Evolutionary conservation across 2,888 invertebrate genomes (phyloP), one percentile per base, ranked within the genome.

Genomic region (Ochlodes sylvanus): DNA sequence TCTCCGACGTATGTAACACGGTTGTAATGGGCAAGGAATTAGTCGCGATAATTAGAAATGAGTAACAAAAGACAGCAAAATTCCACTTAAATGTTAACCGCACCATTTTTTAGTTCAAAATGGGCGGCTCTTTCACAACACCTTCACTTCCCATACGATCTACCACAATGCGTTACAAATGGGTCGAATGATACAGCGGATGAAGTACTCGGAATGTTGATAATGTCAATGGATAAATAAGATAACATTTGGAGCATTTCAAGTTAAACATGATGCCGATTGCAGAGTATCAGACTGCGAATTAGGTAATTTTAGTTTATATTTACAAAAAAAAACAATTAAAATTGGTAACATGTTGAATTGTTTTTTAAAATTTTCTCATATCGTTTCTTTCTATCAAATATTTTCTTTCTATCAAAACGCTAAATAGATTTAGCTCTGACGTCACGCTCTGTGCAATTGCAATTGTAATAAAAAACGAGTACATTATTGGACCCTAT

Each of bases 41-140:
- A 17, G 76, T 77, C 41, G 78, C 79, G 71, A 81, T 82, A 32
- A 84, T 70, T 62, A 82, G 38, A 55, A 82, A 63, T 64, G 82
- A 73, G 69, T 72, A 80, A 6, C 75, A 70, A 67, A 83, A 72
- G 27, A 86, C 71, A 63, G 77, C 66, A 21, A 79, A 78, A 72
- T 80, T 82, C 84, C 88, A 87, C 74, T 85, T 85, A 52, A 77
- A 77, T 73, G 80, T 85, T 60, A 76, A 79, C 81, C 85, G 77
- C 74, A 75, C 85, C 90, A 90, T 90, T 85, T 81, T n/a, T 87
- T 70, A 52, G 47, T 38, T 47, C 14, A 70, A 67, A 77, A 77
- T 78, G 79, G 79, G 79, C 76, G 76, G 72, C 73, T 67, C 71
- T 70, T 73, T 57, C 73, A 75, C 74, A 72, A 55, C 76, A 74